Evolutionary conservation across 2,797 vertebrate species (phyloP), one percentile per base, ranked within the genome.

Genomic region (Agapornis canus): DNA sequence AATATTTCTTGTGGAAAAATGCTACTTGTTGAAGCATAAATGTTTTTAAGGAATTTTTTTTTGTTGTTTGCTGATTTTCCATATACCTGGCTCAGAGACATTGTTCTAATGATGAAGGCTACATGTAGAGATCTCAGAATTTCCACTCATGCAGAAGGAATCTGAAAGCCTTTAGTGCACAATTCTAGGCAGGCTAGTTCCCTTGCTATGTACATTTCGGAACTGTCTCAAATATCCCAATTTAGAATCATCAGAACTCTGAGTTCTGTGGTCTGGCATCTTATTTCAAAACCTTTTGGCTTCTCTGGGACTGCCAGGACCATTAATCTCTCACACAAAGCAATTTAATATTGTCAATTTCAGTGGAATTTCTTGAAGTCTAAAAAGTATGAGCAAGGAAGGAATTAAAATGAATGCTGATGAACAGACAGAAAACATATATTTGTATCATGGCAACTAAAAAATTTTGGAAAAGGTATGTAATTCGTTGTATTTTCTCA

Each of bases 31-130:
- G 37, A 81, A 83, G 43, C 4, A 51, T 2, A 63, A 60, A 37
- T 17, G 0, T 0, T 3, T 59, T 76, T 82, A 37, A n/a, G 9
- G 10, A 32, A 2, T 35, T 69, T 6, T 64, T 64, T 71, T 39
- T 45, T 7, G 7, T 65, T 56, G 7, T 65, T 56, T 69, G 17
- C 61, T 43, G 25, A 57, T 8, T 83, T 82, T 85, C 57, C 20
- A 64, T 65, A 47, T 29, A 60, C 2, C 10, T 69, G 15, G 5
- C 39, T 82, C 45, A 32, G 6, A 7, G 15, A 4, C 4, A 21
- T 65, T 43, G 8, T 69, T 83, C 18, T 76, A 31, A 29, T 7
- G 9, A 79, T 56, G 45, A 52, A 42, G 32, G 10, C 7, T 72
- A 39, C 13, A 35, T 31, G 40, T 40, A 63, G 22, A 48, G 1